Percentiles rank a stretch among this genome's conserved stretches.
These are phyloP conservation scores for Netelia inedita DNA, from an alignment of 2,888 invertebrate genomes.

Conservation along the genomic window DNA sequence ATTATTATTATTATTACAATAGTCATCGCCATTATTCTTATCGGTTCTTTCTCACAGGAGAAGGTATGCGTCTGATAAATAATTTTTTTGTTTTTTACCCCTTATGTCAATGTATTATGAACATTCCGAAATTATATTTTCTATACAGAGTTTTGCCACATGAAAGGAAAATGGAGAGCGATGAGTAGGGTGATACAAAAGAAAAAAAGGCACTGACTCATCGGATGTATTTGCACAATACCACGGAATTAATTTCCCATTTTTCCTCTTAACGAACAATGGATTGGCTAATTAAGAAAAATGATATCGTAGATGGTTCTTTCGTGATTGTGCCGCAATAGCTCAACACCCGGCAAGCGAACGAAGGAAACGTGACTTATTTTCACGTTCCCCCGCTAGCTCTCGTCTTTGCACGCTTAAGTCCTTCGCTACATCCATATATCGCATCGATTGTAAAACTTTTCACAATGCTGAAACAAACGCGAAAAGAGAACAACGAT, in stretches of 20 bases:
- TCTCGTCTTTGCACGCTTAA: too few species aligned
- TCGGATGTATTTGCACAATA: slow-evolving; percentile 6
- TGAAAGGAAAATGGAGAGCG: slow-evolving; percentile 4
- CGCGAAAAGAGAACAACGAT: too few species aligned
- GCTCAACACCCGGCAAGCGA: not conserved
- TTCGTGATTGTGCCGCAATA: not conserved
- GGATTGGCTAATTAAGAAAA: not conserved
- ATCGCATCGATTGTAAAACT: too few species aligned
- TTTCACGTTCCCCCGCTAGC: too few species aligned
- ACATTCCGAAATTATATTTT: not conserved
- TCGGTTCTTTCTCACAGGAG: not conserved
- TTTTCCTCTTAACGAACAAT: slow-evolving; percentile 17
- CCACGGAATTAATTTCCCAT: slow-evolving; percentile 8
- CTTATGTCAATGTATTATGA: not conserved
- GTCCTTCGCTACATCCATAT: too few species aligned
- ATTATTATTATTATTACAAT: slow-evolving; percentile 2
- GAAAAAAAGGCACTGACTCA: slow-evolving; percentile 2
- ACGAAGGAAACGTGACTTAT: not conserved
- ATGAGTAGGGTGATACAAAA: not conserved
- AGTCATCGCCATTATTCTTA: not conserved
- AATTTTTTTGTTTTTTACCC: not conserved
- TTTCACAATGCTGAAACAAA: too few species aligned
- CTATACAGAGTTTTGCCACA: slow-evolving; percentile 8
- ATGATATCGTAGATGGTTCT: not conserved
- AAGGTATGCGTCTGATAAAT: not conserved